Conservation (phyloP, 2,888 invertebrate genomes). For the Tetragonula carbonaria region DNA sequence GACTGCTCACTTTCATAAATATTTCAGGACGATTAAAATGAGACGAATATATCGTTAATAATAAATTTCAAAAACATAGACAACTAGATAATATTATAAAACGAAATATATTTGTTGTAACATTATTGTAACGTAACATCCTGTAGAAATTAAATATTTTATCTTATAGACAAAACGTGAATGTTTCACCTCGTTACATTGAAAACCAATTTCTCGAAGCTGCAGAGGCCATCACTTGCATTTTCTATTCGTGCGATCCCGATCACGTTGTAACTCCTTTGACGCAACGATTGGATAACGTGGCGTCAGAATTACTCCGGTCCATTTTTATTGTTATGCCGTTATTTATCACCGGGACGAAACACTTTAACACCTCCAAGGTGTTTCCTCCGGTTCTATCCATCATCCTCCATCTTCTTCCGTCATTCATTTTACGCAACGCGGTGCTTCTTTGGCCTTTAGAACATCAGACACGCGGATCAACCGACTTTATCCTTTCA, state of each 20-base stretch:
- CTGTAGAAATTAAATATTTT: too few species aligned
- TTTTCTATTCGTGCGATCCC: neutral
- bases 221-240: neutral
- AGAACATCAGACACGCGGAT: slow-evolving; percentile 6
- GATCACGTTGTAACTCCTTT: slow-evolving; percentile 18
- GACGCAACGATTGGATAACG: slow-evolving; percentile 29
- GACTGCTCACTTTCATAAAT: too few species aligned
- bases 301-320: slow-evolving; percentile 21
- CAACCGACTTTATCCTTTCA: slow-evolving; percentile 7
- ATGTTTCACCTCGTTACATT: neutral
- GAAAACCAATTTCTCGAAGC: neutral
- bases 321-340: slow-evolving; percentile 45
- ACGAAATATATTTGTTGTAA: too few species aligned
- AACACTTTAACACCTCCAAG: slow-evolving; percentile 9
- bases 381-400: slow-evolving; percentile 31
- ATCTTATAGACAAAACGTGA: too few species aligned
- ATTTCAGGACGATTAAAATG: too few species aligned
- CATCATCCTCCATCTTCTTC: slow-evolving; percentile 51
- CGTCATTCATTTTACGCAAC: slow-evolving; percentile 22
- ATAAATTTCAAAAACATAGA: too few species aligned
- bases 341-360: slow-evolving; percentile 44
- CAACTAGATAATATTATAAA: too few species aligned
- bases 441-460: slow-evolving; percentile 2
- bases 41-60: too few species aligned
- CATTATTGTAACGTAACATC: too few species aligned